Evolutionary conservation across 2,888 invertebrate species (phyloP).

Genomic region (Blastobasis lacticolella): DNA sequence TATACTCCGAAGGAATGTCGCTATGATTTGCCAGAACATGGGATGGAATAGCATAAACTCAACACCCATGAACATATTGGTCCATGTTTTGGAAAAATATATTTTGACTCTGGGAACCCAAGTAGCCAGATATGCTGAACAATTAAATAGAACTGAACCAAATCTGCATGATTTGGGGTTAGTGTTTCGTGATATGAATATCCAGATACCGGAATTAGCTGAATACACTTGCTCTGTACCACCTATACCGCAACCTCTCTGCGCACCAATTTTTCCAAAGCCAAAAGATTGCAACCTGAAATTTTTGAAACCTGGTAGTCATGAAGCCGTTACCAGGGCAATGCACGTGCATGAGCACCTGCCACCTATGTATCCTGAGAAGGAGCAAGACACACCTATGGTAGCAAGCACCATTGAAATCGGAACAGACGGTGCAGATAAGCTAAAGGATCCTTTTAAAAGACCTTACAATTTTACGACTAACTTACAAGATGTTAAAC

Average conservation of each 20-base stretch:
- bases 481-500: slow-evolving; percentile 76
- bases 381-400: no score
- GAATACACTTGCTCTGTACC: slow-evolving; percentile 92
- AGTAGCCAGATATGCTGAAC: no score
- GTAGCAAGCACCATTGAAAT: no score
- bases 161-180: slow-evolving; percentile 91
- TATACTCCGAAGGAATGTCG: slow-evolving; percentile 87
- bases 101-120: slow-evolving; percentile 83
- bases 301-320: slow-evolving; percentile 93
- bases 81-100: slow-evolving; percentile 90
- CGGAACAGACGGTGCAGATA: slow-evolving; percentile 69
- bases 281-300: slow-evolving; percentile 86
- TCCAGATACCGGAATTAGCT: slow-evolving; percentile 85
- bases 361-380: slow-evolving; percentile 88
- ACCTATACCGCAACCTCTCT: slow-evolving; percentile 79
- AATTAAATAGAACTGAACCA: slow-evolving; percentile 88
- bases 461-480: slow-evolving; percentile 80
- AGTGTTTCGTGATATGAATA: slow-evolving; percentile 87
- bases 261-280: slow-evolving; percentile 85
- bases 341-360: slow-evolving; percentile 94
- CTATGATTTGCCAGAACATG: slow-evolving; percentile 93
- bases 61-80: slow-evolving; percentile 89
- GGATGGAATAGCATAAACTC: slow-evolving; percentile 94
- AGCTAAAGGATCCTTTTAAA: slow-evolving; percentile 76
- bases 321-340: slow-evolving; percentile 91